Conservation (phyloP, 2,797 vertebrate genomes). For the Chiloscyllium punctatum region DNA sequence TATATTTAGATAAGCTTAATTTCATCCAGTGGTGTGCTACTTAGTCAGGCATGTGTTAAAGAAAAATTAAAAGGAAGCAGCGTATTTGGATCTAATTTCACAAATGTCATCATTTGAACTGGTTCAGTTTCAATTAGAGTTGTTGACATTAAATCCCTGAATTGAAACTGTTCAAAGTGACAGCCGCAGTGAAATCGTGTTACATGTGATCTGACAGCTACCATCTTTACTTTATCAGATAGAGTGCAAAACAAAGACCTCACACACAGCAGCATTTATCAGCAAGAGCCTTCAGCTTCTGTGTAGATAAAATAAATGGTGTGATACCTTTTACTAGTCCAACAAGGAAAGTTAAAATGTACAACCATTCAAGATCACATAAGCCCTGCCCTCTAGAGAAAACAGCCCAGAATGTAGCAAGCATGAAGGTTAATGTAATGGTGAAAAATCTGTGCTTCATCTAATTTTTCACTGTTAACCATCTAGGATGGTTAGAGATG, state of each 20-base stretch:
- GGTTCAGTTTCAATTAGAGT: neutral
- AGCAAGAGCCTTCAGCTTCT: neutral
- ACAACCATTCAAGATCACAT: neutral
- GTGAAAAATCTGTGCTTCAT: constrained; percentile 12
- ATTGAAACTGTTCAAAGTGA: neutral
- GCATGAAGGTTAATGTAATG: constrained; percentile 29
- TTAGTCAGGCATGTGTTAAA: neutral
- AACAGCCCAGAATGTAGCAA: neutral
- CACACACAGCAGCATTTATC: neutral
- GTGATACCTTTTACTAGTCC: neutral
- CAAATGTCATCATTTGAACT: neutral
- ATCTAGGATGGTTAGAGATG: neutral
- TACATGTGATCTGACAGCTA: neutral
- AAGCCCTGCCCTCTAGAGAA: neutral
- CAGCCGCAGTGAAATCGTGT: neutral
- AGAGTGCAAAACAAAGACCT: neutral
- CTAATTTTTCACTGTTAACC: neutral
- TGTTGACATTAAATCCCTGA: neutral
- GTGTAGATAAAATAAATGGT: neutral
- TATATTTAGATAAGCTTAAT: neutral
- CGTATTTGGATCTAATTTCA: neutral
- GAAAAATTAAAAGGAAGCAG: neutral
- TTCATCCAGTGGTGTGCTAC: neutral
- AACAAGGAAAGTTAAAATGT: constrained; percentile 21
- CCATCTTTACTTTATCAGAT: neutral